Evolutionary conservation across 2,888 invertebrate species (phyloP).

Genomic region (Prosapia bicincta): DNA sequence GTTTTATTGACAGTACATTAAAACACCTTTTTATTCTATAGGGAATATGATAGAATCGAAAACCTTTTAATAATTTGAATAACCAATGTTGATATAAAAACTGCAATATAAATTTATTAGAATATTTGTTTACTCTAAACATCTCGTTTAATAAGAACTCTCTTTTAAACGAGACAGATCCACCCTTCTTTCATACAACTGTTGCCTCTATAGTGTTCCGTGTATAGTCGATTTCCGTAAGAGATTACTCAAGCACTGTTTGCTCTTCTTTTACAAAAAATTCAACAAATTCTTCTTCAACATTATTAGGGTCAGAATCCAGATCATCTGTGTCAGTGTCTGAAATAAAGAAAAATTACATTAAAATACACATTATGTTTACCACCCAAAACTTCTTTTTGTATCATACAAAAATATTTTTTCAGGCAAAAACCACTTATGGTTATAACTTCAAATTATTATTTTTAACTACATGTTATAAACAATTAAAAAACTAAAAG

Average conservation of each 20-base stretch:
- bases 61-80: constrained; percentile 35
- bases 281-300: constrained; percentile 94
- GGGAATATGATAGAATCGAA: constrained; percentile 47
- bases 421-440: no score
- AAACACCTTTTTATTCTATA: constrained; percentile 44
- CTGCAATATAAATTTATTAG: constrained; percentile 25
- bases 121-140: background rate
- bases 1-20: background rate
- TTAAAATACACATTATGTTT: no score
- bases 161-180: constrained; percentile 12
- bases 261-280: constrained; percentile 97
- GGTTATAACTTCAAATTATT: no score
- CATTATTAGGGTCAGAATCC: constrained; percentile 78
- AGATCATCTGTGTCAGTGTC: constrained; percentile 93
- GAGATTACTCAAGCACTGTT: constrained; percentile 66
- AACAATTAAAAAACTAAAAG: no score
- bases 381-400: no score
- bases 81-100: constrained; percentile 34
- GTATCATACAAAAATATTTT: no score
- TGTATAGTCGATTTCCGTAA: constrained; percentile 4
- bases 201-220: no score
- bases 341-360: constrained; percentile 48
- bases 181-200: no score
- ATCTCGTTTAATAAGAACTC: constrained; percentile 9
- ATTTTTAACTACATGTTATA: no score